Conservation (phyloP, 2,888 invertebrate genomes). For the Mythimna lalbum region DNA sequence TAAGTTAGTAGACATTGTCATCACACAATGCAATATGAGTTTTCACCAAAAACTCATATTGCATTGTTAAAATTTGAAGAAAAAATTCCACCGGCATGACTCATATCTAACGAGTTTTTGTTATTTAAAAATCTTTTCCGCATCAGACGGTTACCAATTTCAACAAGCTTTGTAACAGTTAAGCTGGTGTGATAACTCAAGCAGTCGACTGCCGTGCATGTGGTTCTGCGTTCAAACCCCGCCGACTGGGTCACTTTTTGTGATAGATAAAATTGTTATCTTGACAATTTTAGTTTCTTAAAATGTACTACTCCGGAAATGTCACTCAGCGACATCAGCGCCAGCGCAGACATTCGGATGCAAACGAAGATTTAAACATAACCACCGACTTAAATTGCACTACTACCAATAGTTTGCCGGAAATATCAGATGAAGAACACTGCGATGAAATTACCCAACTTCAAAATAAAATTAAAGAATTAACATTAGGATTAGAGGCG, state of each 20-base stretch:
- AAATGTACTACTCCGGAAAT: not conserved
- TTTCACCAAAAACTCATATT: too few relatives aligned
- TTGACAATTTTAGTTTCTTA: not conserved
- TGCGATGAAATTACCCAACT: too few relatives aligned
- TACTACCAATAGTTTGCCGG: too few relatives aligned
- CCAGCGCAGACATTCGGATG: too few relatives aligned
- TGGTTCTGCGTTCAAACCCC: not conserved
- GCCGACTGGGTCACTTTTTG: not conserved
- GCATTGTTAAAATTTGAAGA: too few relatives aligned
- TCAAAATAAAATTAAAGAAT: too few relatives aligned
- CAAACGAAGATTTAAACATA: too few relatives aligned
- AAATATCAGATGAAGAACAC: too few relatives aligned
- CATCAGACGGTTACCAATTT: not conserved
- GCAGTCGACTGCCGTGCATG: not conserved
- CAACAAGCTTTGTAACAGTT: not conserved
- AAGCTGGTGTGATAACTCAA: not conserved
- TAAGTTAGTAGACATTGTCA: not conserved
- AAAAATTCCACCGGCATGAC: conserved; percentile 8
- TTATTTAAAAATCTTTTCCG: conserved; percentile 1
- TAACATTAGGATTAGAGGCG: too few relatives aligned
- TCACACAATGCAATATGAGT: too few relatives aligned
- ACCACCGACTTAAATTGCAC: too few relatives aligned
- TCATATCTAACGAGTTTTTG: conserved; percentile 2
- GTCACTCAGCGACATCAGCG: too few relatives aligned
- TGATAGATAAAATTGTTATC: not conserved